Conservation (phyloP, 2,113 vertebrate species). For the Cottus gobio region DNA sequence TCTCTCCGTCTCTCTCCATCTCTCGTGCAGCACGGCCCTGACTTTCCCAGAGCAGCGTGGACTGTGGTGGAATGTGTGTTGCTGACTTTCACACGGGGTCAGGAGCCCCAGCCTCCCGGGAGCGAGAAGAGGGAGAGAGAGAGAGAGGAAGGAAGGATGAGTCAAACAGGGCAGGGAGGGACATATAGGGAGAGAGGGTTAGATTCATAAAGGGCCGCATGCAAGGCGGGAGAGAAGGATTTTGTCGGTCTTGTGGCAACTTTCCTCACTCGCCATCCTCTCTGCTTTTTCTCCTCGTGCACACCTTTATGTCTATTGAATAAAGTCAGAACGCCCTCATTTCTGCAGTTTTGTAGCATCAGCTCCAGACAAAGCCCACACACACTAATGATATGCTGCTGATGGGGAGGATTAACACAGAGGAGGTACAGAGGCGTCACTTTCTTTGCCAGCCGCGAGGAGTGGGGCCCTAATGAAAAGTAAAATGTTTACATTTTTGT, state of each 20-base stretch:
- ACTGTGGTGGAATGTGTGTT: slow-evolving; percentile 89
- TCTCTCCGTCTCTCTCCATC: slow-evolving; percentile 21
- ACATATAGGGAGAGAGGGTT: slow-evolving; percentile 27
- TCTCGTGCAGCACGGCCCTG: slow-evolving; percentile 61
- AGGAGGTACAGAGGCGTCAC: slow-evolving; percentile 55
- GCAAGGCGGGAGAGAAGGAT: slow-evolving; percentile 10
- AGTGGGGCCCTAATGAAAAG: slow-evolving; percentile 66
- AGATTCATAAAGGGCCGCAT: slow-evolving; percentile 36
- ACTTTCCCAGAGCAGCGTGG: slow-evolving; percentile 89
- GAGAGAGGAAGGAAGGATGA: slow-evolving; percentile 54
- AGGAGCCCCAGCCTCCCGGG: slow-evolving; percentile 83
- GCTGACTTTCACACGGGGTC: slow-evolving; percentile 87
- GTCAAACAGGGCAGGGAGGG: slow-evolving; percentile 52
- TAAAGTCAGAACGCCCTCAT: background rate
- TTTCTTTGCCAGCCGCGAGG: slow-evolving; percentile 42
- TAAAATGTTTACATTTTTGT: slow-evolving; percentile 78
- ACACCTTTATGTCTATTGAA: slow-evolving; percentile 18
- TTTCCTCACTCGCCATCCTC: background rate
- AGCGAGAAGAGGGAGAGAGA: slow-evolving; percentile 52
- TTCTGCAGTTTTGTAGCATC: slow-evolving; percentile 51
- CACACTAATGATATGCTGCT: slow-evolving; percentile 61
- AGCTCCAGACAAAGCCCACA: slow-evolving; percentile 42
- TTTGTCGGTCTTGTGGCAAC: slow-evolving; percentile 3
- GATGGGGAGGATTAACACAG: slow-evolving; percentile 53
- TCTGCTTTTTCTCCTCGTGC: background rate